Evolutionary conservation across 2,113 vertebrate species (phyloP), one percentile per base, ranked within the genome.

Genomic region (Megaptera novaeangliae): DNA sequence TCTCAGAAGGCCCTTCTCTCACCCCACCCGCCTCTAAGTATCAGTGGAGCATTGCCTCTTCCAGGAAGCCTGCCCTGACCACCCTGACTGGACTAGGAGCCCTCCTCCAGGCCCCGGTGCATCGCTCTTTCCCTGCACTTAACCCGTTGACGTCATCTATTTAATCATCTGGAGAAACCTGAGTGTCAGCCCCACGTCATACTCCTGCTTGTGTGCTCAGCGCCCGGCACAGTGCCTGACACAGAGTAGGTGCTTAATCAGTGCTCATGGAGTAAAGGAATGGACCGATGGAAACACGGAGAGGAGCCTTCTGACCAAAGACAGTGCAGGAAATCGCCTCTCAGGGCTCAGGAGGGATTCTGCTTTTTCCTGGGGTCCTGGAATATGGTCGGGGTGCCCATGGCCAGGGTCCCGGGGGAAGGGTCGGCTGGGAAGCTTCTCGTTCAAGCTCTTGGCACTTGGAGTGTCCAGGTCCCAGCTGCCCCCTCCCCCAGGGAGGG

Each of bases 111-210:
- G 9, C 3, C 74, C 49, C 49, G 1, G 3, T 1, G 4, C 4
- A 3, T 31, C 44, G 21, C 25, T 68, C 52, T 64, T 63, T 25
- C 55, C 81, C 23, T n/a, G 23, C 13, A 31, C 34, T 1, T 44
- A n/a, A 11, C 21, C 25, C 1, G 2, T 6, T 2, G 34, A 72
- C 5, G 3, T 6, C 64, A 14, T 46, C 36, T 9, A 0, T 25
- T 31, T 21, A 8, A 34, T 64, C 4, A 14, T 31, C 52, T 9
- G 3, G 46, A 94, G 39, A 71, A 52, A n/a, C 27, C 29, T 20
- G 23, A 34, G 21, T 23, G 44, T 9, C 0, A 2, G 64, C 23
- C 31, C 29, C 15, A 21, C 1, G 1, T 66, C 87, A 29, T 52
- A 21, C 2, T 59, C 66, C 57, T 59, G 52, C 44, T 34, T 34